These are phyloP conservation scores for Heterotis niloticus DNA, from an alignment of 2,113 vertebrate species.

Conservation along the genomic window DNA sequence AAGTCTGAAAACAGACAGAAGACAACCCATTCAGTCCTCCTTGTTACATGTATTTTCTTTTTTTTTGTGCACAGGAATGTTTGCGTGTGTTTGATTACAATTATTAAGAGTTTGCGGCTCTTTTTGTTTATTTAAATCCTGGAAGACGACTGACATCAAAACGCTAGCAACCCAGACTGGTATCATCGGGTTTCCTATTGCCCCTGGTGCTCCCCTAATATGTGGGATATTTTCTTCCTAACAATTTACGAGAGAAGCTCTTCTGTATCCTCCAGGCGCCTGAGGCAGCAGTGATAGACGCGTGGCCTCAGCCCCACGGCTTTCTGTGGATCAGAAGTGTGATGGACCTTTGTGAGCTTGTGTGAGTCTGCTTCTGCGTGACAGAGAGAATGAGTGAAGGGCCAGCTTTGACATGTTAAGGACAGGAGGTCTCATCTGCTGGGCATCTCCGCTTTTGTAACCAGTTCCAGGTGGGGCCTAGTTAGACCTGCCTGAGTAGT, in stretches of 20 bases:
- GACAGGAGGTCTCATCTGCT: constrained; percentile 57
- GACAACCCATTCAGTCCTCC: neutral
- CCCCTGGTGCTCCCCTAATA: constrained; percentile 32
- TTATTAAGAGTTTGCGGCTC: constrained; percentile 22
- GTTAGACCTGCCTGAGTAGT: constrained; percentile 66
- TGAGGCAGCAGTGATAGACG: constrained; percentile 30
- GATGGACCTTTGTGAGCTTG: constrained; percentile 9
- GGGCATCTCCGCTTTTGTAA: constrained; percentile 71
- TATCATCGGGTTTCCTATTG: constrained; percentile 28
- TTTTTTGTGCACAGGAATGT: constrained; percentile 16
- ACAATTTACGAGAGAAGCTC: constrained; percentile 20
- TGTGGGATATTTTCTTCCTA: constrained; percentile 18
- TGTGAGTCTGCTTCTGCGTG: constrained; percentile 29
- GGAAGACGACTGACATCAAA: constrained; percentile 27
- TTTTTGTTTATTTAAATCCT: constrained; percentile 21
- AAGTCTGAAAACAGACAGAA: neutral
- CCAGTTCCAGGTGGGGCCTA: constrained; percentile 89
- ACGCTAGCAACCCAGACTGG: neutral
- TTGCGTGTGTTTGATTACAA: constrained; percentile 33
- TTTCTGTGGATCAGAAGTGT: constrained; percentile 16
- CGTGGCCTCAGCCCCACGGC: constrained; percentile 30
- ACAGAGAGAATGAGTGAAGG: constrained; percentile 48
- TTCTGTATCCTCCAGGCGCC: constrained; percentile 24
- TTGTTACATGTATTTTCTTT: constrained; percentile 10
- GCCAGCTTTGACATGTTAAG: constrained; percentile 63